Evolutionary conservation across 1,140 invertebrate species (phyloP).

Genomic region (Ectropis grisescens): DNA sequence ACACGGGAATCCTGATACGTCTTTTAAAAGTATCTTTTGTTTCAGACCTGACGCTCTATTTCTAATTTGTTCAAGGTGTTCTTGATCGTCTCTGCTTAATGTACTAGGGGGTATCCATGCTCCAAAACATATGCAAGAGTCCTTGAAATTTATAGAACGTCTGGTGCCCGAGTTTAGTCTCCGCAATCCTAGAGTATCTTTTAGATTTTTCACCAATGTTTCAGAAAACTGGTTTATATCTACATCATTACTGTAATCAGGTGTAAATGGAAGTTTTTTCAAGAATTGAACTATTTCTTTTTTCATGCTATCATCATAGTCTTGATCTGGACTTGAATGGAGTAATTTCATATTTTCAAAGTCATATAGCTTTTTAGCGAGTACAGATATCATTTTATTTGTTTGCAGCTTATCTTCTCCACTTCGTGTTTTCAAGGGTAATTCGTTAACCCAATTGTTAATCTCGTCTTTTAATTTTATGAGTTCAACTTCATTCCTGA

Average conservation of each 20-base stretch:
- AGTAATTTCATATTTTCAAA: constrained; percentile 1
- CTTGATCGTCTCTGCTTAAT: not conserved
- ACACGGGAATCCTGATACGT: not conserved
- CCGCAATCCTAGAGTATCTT: too few relatives aligned
- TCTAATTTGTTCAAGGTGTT: not conserved
- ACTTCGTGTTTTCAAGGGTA: constrained; percentile 9
- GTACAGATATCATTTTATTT: constrained; percentile 6
- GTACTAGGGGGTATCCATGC: not conserved
- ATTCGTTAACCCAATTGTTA: constrained; percentile 13
- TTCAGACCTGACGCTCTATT: not conserved
- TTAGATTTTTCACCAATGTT: too few relatives aligned
- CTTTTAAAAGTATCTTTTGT: not conserved
- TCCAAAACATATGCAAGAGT: too few relatives aligned
- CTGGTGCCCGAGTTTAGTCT: too few relatives aligned
- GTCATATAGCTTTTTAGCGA: constrained; percentile 6
- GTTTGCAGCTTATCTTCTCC: not conserved
- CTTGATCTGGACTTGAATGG: not conserved
- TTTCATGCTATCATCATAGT: constrained; percentile 1
- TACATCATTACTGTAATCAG: too few relatives aligned
- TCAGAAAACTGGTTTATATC: too few relatives aligned
- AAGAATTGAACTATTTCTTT: constrained; percentile 5
- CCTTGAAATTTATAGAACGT: too few relatives aligned
- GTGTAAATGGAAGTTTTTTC: constrained; percentile 4
- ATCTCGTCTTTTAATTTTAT: constrained; percentile 17
- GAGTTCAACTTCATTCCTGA: constrained; percentile 20